These are phyloP conservation scores for Mesocentrotus franciscanus DNA, from an alignment of 53 echinoderm and acorn worm genomes.

Conservation along the genomic window DNA sequence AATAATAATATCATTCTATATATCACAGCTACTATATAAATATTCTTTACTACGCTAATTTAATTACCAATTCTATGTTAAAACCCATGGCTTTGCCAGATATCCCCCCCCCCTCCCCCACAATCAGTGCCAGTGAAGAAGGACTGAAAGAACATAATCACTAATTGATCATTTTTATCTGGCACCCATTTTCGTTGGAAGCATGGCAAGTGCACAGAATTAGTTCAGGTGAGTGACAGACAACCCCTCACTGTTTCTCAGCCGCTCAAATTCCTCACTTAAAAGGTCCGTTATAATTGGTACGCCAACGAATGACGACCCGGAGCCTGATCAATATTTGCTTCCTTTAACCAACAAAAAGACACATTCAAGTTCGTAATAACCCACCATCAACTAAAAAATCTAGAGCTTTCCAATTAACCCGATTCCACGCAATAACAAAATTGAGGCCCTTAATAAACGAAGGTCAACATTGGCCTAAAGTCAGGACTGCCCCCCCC, in stretches of 20 bases:
- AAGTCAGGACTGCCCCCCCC: background rate
- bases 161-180: no score
- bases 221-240: slow-evolving; percentile 1
- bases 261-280: background rate
- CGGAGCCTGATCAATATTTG: background rate
- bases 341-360: slow-evolving; percentile 41
- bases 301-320: background rate
- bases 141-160: no score
- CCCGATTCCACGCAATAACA: background rate
- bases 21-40: no score
- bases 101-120: no score
- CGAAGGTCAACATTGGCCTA: background rate
- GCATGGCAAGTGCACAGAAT: background rate
- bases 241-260: background rate
- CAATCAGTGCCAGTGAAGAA: no score
- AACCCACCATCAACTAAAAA: background rate
- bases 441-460: background rate
- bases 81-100: no score
- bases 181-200: no score
- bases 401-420: slow-evolving; percentile 16
- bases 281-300: background rate
- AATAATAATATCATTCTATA: no score
- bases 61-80: no score
- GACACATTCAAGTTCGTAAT: slow-evolving; percentile 26
- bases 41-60: no score